A percentile compares a stretch with the other conserved stretches of the same genome.
Conservation (phyloP, 2,113 vertebrate species). For the Cyphomyrus discorhynchus region DNA sequence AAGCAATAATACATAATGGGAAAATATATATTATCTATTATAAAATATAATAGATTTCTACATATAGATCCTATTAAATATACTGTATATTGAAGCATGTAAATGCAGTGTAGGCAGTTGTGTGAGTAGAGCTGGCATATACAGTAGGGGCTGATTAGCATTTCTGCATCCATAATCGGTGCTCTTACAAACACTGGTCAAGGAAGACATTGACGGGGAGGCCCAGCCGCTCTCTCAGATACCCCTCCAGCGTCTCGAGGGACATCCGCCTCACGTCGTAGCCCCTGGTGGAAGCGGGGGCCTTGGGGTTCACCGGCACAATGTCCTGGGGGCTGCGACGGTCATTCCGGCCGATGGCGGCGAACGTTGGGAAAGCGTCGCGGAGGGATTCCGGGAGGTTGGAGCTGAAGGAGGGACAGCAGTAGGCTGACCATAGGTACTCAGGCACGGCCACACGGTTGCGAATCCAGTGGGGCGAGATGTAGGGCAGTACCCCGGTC, state of each 20-base stretch:
- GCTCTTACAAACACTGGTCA: slow-evolving; percentile 26
- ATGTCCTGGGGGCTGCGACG: slow-evolving; percentile 39
- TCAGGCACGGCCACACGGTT: slow-evolving; percentile 50
- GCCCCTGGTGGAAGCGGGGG: not conserved
- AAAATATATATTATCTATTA: not conserved
- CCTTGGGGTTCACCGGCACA: slow-evolving; percentile 38
- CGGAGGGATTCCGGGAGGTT: not conserved
- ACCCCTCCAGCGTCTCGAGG: slow-evolving; percentile 36
- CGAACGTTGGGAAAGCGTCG: slow-evolving; percentile 42
- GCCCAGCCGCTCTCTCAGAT: slow-evolving; percentile 40
- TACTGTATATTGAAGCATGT: not conserved
- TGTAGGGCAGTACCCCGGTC: slow-evolving; percentile 46
- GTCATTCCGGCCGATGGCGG: slow-evolving; percentile 54
- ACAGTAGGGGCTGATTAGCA: not conserved
- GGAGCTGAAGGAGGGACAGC: slow-evolving; percentile 41
- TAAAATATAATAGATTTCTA: not conserved
- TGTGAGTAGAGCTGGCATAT: not conserved
- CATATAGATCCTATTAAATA: not conserved
- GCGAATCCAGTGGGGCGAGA: slow-evolving; percentile 32
- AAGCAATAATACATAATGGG: not conserved
- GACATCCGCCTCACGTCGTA: slow-evolving; percentile 50
- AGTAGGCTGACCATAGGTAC: slow-evolving; percentile 61
- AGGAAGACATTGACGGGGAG: slow-evolving; percentile 41
- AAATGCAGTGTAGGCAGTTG: not conserved
- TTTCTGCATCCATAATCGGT: not conserved